Conservation (phyloP, 2,113 vertebrate species). For the Anoura caudifer region DNA sequence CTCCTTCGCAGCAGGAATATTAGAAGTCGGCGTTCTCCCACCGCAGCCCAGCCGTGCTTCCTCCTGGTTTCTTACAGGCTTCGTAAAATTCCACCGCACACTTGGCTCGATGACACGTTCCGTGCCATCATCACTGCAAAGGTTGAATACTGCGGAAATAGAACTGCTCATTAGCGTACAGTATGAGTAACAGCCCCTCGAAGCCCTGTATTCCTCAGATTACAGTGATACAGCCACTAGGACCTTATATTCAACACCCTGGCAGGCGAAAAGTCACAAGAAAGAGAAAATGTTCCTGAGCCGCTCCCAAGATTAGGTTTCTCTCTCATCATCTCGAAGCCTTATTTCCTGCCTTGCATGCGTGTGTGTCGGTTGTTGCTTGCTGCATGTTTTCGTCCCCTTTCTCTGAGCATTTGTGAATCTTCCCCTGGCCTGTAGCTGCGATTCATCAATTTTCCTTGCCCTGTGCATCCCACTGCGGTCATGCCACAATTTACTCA, state of each 20-base stretch:
- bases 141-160: slow-evolving; percentile 1
- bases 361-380: neutral
- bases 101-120: neutral
- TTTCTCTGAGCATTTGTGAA: neutral
- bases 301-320: neutral
- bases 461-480: neutral
- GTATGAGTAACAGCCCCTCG: neutral
- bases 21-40: neutral
- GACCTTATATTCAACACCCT: neutral
- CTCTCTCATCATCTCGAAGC: neutral
- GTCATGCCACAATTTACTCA: neutral
- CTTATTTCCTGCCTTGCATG: neutral
- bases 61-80: neutral
- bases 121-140: neutral
- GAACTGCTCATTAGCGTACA: neutral
- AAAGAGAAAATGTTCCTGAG: neutral
- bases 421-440: neutral
- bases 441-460: neutral
- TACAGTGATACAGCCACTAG: neutral
- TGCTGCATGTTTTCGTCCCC: neutral
- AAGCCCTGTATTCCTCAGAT: neutral
- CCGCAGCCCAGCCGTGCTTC: neutral
- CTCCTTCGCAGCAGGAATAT: neutral
- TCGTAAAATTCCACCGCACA: neutral
- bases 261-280: neutral